These are phyloP conservation scores for Caracal caracal DNA, from an alignment of 2,113 vertebrate species.

Conservation along the genomic window DNA sequence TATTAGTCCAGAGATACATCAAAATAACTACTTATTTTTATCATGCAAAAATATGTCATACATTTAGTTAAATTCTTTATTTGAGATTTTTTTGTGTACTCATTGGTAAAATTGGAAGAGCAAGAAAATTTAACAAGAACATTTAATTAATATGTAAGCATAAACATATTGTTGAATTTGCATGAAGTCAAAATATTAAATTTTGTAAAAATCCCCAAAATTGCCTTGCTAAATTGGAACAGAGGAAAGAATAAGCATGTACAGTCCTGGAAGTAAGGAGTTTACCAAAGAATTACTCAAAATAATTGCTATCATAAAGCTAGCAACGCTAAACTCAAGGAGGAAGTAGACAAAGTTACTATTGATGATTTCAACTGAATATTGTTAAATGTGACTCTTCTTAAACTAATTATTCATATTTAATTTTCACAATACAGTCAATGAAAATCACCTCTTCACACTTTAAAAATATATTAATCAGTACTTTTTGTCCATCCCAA, in stretches of 20 bases:
- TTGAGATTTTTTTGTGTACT: background rate
- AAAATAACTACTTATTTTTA: background rate
- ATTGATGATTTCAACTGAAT: background rate
- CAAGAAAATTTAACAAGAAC: background rate
- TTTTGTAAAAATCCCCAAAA: background rate
- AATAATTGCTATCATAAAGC: background rate
- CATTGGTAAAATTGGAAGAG: background rate
- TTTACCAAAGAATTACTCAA: background rate
- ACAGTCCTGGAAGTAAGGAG: background rate
- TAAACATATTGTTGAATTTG: background rate
- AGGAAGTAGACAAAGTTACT: background rate
- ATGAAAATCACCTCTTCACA: accelerated
- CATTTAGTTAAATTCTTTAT: background rate
- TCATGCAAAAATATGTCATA: background rate
- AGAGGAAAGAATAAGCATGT: background rate
- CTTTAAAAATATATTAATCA: constrained; percentile 21
- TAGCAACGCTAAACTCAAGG: background rate
- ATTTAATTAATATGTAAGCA: background rate
- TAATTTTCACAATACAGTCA: background rate
- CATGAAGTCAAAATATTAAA: background rate
- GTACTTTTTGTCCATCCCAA: background rate
- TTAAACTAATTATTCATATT: background rate
- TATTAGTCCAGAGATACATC: background rate
- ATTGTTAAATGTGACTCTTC: background rate
- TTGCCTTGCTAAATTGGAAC: background rate